A percentile compares a stretch with the other conserved stretches of the same genome.
phyloP scores from a whole-genome alignment of 2,113 vertebrate species.

The Chaetodon auriga region DNA sequence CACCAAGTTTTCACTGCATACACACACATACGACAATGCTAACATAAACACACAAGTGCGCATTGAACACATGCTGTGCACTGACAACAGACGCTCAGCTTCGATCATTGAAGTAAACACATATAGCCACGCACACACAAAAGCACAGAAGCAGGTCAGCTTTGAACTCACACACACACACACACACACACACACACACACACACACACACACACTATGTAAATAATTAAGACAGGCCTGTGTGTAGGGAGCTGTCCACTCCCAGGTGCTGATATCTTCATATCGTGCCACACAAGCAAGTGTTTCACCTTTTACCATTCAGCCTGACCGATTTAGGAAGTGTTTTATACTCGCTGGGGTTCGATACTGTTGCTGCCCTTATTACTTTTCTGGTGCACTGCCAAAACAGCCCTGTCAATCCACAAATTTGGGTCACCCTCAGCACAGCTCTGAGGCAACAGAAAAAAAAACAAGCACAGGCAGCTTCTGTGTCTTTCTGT shows the following conservation, averaged over 20 bases:
- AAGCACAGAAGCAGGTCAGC: constrained; percentile 58
- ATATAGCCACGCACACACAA: constrained; percentile 37
- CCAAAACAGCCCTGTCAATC: constrained; percentile 71
- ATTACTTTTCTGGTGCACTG: constrained; percentile 76
- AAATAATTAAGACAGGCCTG: constrained; percentile 36
- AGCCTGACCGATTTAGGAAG: constrained; percentile 68
- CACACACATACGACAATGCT: background rate
- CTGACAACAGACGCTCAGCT: constrained; percentile 39
- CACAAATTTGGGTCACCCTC: constrained; percentile 76
- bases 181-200: constrained; percentile 35
- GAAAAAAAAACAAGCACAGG: constrained; percentile 40
- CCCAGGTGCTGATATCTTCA: constrained; percentile 57
- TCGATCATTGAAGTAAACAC: constrained; percentile 41
- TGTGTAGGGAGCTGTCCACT: constrained; percentile 55
- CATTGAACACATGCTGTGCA: background rate
- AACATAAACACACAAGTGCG: background rate
- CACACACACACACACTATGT: constrained; percentile 5
- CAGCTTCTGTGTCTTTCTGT: constrained; percentile 25
- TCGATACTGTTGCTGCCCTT: constrained; percentile 74
- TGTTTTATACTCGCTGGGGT: constrained; percentile 64
- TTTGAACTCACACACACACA: constrained; percentile 47
- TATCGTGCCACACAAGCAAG: constrained; percentile 30
- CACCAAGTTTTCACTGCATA: background rate
- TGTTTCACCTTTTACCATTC: constrained; percentile 54
- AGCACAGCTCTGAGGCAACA: constrained; percentile 44